These are phyloP conservation scores for Synanthedon myopaeformis DNA, from an alignment of 2,888 invertebrate genomes.

Conservation along the genomic window DNA sequence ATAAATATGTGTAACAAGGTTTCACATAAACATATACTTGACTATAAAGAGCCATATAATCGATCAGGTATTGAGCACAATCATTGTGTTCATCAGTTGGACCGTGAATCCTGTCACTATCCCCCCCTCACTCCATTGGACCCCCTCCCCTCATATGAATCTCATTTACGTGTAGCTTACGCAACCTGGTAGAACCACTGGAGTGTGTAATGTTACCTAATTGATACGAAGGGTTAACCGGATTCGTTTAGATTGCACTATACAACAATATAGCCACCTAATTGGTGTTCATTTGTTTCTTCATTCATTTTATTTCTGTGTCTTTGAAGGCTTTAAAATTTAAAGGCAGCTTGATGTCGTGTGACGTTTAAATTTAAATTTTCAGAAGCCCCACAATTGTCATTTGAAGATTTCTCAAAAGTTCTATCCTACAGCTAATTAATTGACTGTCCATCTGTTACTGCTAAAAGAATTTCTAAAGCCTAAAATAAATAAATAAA, in stretches of 20 bases:
- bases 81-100: constrained; percentile 63
- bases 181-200: constrained; percentile 56
- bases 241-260: background rate
- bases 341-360: no score
- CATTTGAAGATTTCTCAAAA: no score
- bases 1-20: background rate
- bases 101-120: constrained; percentile 68
- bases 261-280: no score
- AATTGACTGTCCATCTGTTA: no score
- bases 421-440: no score
- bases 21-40: constrained; percentile 16
- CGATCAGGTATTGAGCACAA: constrained; percentile 65
- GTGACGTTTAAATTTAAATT: no score
- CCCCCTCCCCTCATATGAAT: constrained; percentile 45
- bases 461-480: no score
- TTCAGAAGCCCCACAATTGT: no score
- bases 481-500: no score
- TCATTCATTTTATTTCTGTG: no score
- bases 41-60: constrained; percentile 56
- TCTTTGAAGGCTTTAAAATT: no score
- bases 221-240: constrained; percentile 30
- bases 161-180: constrained; percentile 63
- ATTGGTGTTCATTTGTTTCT: no score
- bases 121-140: constrained; percentile 14
- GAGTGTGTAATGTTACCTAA: constrained; percentile 45